Evolutionary conservation across 2,888 invertebrate species (phyloP).

Genomic region (Digitonthophagus gazella): DNA sequence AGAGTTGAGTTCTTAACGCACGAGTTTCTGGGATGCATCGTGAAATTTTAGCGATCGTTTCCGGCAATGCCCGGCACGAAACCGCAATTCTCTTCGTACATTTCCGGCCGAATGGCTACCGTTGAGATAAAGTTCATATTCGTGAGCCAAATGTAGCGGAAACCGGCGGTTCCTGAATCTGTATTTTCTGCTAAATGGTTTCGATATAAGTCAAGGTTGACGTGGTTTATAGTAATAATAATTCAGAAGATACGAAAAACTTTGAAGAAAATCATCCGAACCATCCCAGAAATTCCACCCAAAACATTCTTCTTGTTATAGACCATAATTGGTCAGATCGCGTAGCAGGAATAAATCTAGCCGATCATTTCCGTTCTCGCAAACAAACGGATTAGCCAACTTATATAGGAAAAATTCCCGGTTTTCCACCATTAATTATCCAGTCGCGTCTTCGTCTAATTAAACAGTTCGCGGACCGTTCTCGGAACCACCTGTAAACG

Average conservation of each 20-base stretch:
- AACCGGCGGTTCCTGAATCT: background rate
- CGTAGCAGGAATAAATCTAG: constrained; percentile 4
- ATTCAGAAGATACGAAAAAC: constrained; percentile 23
- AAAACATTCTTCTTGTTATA: background rate
- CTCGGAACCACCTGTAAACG: constrained; percentile 39
- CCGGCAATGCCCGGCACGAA: background rate
- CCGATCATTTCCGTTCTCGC: background rate
- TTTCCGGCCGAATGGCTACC: constrained; percentile 9
- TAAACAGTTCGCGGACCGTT: constrained; percentile 20
- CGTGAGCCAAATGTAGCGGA: constrained; percentile 15
- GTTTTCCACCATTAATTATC: constrained; percentile 5
- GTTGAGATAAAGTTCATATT: constrained; percentile 14
- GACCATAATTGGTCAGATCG: constrained; percentile 1
- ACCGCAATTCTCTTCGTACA: constrained; percentile 2
- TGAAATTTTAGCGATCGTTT: background rate
- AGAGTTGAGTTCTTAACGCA: background rate
- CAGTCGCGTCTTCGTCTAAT: background rate
- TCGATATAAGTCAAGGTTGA: background rate
- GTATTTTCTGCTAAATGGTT: background rate
- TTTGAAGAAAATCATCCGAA: constrained; percentile 20
- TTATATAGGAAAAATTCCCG: background rate
- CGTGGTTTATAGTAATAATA: background rate
- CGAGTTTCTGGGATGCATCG: background rate
- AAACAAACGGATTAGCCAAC: constrained; percentile 8
- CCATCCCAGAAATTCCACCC: constrained; percentile 5